Evolutionary conservation across 2,113 vertebrate species (phyloP).

Genomic region (Thinocorus orbignyianus): DNA sequence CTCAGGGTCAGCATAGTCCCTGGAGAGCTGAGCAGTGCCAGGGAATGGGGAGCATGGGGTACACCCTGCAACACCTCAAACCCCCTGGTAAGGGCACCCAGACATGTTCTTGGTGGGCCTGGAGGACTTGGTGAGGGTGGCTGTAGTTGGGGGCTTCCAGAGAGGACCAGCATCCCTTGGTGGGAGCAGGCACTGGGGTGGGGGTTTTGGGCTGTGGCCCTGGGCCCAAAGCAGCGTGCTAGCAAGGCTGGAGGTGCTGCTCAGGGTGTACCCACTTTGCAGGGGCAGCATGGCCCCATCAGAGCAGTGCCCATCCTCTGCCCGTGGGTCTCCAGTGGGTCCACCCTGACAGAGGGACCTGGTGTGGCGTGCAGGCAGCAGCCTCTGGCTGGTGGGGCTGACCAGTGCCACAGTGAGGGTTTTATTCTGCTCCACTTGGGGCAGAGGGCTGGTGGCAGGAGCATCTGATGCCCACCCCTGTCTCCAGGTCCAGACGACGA

Average conservation of each 20-base stretch:
- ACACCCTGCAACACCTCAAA: not conserved
- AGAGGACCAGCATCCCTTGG: not conserved
- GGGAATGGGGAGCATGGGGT: not conserved
- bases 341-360: not conserved
- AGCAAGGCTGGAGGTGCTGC: not conserved
- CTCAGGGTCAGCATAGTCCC: not conserved
- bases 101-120: fast-evolving
- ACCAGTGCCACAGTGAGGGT: not conserved
- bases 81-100: fast-evolving
- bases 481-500: constrained; percentile 95
- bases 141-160: fast-evolving
- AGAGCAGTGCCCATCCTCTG: not conserved
- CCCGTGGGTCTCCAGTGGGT: fast-evolving
- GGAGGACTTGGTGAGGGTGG: not conserved
- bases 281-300: no score
- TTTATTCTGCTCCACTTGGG: not conserved
- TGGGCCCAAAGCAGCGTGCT: not conserved
- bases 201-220: not conserved
- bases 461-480: not conserved
- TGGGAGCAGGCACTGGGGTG: fast-evolving
- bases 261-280: not conserved
- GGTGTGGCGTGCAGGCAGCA: not conserved
- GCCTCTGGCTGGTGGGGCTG: not conserved
- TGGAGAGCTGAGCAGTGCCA: not conserved
- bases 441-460: not conserved